Evolutionary conservation across 2,797 vertebrate species (phyloP).

Genomic region (Labeo calbasu): DNA sequence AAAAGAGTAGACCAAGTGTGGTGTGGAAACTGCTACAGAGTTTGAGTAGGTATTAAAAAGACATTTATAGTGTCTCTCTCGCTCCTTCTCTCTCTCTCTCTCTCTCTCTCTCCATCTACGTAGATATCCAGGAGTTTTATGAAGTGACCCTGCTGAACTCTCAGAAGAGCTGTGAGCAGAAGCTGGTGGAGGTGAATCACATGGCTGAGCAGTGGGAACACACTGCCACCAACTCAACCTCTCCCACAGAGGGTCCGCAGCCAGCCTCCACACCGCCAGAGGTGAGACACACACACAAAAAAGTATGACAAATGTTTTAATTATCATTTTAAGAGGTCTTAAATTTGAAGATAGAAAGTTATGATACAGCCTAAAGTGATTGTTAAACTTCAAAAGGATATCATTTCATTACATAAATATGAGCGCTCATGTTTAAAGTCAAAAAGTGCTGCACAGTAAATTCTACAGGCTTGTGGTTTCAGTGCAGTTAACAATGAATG

Average conservation of each 20-base stretch:
- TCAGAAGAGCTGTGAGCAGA: slow-evolving; percentile 90
- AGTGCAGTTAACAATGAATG: not conserved
- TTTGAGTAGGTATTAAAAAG: slow-evolving; percentile 10
- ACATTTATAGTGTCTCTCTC: not conserved
- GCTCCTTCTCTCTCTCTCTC: not conserved
- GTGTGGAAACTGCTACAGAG: slow-evolving; percentile 6
- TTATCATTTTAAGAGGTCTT: not conserved
- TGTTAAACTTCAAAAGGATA: not conserved
- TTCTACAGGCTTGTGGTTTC: not conserved
- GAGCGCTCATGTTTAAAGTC: not conserved
- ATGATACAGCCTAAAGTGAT: not conserved
- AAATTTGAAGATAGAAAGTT: not conserved
- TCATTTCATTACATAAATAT: not conserved
- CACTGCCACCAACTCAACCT: slow-evolving; percentile 69
- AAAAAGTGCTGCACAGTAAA: not conserved
- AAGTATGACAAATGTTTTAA: not conserved
- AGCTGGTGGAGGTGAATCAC: slow-evolving; percentile 89
- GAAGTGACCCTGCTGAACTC: slow-evolving; percentile 91
- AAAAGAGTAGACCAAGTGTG: slow-evolving; percentile 8
- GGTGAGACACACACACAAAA: slow-evolving; percentile 73
- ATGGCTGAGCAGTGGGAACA: slow-evolving; percentile 90
- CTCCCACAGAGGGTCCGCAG: slow-evolving; percentile 58
- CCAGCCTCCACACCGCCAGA: slow-evolving; percentile 73
- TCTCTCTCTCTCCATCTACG: slow-evolving; percentile 8
- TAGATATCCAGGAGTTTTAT: slow-evolving; percentile 98